A percentile compares a stretch with the other conserved stretches of the same genome.
Conservation (phyloP, 2,113 vertebrate genomes). For the Copsychus sechellarum region DNA sequence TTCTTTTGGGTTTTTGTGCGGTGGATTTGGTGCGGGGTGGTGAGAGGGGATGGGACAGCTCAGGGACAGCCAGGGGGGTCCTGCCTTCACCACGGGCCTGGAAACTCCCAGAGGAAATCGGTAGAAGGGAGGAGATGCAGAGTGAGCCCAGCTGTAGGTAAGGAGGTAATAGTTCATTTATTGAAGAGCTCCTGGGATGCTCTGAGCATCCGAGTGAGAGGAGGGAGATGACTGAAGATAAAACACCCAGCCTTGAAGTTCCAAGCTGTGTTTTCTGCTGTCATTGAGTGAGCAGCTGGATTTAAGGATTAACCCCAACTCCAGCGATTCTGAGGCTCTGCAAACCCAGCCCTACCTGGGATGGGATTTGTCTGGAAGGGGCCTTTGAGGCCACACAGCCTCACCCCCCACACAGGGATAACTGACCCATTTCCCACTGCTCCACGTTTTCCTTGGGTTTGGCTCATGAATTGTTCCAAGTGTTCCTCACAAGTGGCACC, state of each 20-base stretch:
- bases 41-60: background rate
- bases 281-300: fast-evolving
- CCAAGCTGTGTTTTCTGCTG: fast-evolving
- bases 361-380: fast-evolving
- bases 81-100: fast-evolving
- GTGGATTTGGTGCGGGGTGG: fast-evolving
- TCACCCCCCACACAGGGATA: background rate
- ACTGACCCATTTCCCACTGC: fast-evolving
- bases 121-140: fast-evolving
- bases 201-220: fast-evolving
- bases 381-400: background rate
- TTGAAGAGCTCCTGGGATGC: background rate
- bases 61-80: background rate
- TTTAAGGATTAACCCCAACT: background rate
- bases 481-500: background rate
- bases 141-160: background rate
- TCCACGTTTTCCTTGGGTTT: fast-evolving
- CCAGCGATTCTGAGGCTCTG: fast-evolving
- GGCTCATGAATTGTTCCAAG: fast-evolving
- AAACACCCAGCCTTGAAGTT: background rate
- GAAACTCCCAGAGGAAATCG: fast-evolving
- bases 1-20: fast-evolving
- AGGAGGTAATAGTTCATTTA: fast-evolving
- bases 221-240: background rate
- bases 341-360: background rate